Conservation (phyloP, 2,888 invertebrate species). For the Agonopterix subpropinquella region DNA sequence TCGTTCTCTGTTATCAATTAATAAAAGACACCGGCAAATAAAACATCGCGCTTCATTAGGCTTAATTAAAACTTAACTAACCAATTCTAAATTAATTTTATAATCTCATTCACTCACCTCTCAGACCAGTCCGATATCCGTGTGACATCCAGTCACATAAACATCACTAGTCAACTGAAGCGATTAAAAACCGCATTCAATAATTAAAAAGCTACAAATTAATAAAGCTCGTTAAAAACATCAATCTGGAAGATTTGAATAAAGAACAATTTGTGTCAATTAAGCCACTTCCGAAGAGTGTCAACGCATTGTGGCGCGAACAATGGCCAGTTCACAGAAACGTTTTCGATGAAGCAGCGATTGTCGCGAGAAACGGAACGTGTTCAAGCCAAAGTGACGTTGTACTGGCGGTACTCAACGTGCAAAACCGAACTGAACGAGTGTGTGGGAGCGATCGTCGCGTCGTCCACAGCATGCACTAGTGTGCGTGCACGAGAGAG, state of each 20-base stretch:
- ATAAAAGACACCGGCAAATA: constrained; percentile 9
- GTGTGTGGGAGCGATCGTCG: constrained; percentile 20
- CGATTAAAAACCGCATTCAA: constrained; percentile 19
- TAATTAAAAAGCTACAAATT: constrained; percentile 12
- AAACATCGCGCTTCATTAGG: constrained; percentile 12
- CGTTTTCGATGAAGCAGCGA: constrained; percentile 20
- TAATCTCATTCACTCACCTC: constrained; percentile 17
- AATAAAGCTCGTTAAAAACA: constrained; percentile 12
- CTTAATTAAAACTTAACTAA: constrained; percentile 15
- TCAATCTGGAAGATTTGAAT: constrained; percentile 6
- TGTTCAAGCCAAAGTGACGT: constrained; percentile 28
- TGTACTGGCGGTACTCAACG: constrained; percentile 19
- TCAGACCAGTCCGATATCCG: constrained; percentile 24
- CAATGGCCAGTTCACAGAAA: constrained; percentile 24
- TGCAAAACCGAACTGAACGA: constrained; percentile 7
- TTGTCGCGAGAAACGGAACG: constrained; percentile 27
- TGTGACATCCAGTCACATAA: constrained; percentile 21
- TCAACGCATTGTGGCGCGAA: constrained; percentile 47
- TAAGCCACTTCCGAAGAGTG: constrained; percentile 30
- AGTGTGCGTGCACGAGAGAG: constrained; percentile 46
- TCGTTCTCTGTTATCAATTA: neutral
- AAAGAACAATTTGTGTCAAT: constrained; percentile 26
- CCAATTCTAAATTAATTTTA: constrained; percentile 14
- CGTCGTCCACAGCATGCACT: constrained; percentile 5
- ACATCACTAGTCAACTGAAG: constrained; percentile 18